Conservation (phyloP, 2,888 invertebrate genomes). For the Alsophila aescularia region DNA sequence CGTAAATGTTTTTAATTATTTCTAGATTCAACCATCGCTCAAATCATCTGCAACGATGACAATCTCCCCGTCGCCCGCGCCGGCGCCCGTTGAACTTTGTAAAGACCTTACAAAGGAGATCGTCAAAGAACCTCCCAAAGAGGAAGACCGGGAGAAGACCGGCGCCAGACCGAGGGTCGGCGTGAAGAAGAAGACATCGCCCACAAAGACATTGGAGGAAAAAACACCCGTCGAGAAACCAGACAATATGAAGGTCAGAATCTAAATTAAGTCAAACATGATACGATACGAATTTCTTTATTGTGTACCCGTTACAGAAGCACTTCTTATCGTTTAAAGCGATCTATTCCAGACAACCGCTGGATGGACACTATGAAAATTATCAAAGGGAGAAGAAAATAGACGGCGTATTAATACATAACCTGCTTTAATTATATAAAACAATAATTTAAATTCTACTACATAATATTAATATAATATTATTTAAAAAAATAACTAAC, state of each 20-base stretch:
- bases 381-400: no score
- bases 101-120: slow-evolving; percentile 63
- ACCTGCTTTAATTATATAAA: no score
- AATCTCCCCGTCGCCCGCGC: slow-evolving; percentile 60
- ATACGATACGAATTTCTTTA: no score
- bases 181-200: slow-evolving; percentile 58
- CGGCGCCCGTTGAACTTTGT: slow-evolving; percentile 50
- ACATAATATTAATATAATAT: no score
- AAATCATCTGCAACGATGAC: slow-evolving; percentile 78
- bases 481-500: no score
- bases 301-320: no score
- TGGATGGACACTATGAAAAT: no score
- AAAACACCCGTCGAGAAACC: slow-evolving; percentile 55
- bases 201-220: slow-evolving; percentile 60
- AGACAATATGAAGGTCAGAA: slow-evolving; percentile 63
- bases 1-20: neutral
- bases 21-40: slow-evolving; percentile 60
- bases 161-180: slow-evolving; percentile 53
- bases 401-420: no score
- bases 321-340: no score
- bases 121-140: slow-evolving; percentile 52
- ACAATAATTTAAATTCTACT: no score
- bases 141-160: slow-evolving; percentile 60
- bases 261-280: no score
- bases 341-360: no score